These are phyloP conservation scores for Diorhabda carinulata DNA, from an alignment of 1,140 invertebrate species.

Conservation along the genomic window DNA sequence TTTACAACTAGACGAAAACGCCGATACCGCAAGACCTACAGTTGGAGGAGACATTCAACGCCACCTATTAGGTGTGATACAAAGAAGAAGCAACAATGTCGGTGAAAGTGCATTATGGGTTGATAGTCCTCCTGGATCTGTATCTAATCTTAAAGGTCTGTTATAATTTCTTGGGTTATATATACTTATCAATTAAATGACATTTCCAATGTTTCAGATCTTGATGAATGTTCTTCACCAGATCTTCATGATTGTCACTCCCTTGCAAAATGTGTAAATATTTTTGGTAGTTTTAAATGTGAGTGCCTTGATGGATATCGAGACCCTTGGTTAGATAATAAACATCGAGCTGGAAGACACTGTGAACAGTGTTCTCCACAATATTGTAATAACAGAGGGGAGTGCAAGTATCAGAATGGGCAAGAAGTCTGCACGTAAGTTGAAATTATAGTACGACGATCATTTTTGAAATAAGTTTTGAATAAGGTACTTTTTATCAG, in stretches of 20 bases:
- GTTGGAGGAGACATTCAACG: constrained; percentile 74
- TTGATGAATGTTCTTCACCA: constrained; percentile 81
- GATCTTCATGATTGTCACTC: constrained; percentile 90
- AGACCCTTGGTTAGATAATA: constrained; percentile 65
- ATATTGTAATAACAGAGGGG: constrained; percentile 79
- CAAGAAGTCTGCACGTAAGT: constrained; percentile 76
- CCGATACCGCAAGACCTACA: constrained; percentile 62
- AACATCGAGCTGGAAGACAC: constrained; percentile 62
- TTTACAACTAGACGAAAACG: constrained; percentile 66
- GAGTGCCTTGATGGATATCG: constrained; percentile 74
- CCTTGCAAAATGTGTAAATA: constrained; percentile 81
- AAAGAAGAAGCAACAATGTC: constrained; percentile 77
- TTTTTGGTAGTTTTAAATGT: constrained; percentile 86
- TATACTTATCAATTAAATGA: background rate
- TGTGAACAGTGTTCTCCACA: constrained; percentile 73
- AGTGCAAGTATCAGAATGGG: constrained; percentile 72
- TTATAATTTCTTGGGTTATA: background rate
- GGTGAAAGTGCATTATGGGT: constrained; percentile 81
- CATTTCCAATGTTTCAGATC: constrained; percentile 56
- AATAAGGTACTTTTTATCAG: too few species aligned
- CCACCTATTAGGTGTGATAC: constrained; percentile 78
- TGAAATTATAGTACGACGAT: background rate
- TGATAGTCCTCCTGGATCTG: constrained; percentile 65
- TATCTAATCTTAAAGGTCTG: constrained; percentile 45
- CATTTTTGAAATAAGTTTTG: too few species aligned